A percentile compares a stretch with the other conserved stretches of the same genome.
These are phyloP conservation scores for Artemia sinica DNA, from an alignment of 2,888 invertebrate genomes.

Conservation along the genomic window DNA sequence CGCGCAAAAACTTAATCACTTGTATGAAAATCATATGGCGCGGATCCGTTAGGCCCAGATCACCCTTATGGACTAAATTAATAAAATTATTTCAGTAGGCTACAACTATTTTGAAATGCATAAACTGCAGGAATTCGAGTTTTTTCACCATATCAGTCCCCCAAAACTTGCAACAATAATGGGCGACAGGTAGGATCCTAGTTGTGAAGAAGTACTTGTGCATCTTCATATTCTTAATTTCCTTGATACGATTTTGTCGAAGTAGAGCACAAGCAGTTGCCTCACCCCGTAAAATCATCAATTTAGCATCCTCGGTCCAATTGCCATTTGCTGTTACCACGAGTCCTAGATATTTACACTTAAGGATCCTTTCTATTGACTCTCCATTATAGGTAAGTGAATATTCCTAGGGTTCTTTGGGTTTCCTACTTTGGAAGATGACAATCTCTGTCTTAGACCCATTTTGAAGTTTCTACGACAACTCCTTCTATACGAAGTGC, in stretches of 20 bases:
- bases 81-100: too few relatives aligned
- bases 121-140: too few relatives aligned
- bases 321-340: slow-evolving; percentile 10
- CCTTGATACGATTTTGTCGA: neutral
- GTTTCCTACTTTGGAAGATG: too few relatives aligned
- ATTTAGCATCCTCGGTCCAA: neutral
- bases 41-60: too few relatives aligned
- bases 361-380: neutral
- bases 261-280: slow-evolving; percentile 11
- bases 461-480: too few relatives aligned
- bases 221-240: slow-evolving; percentile 6
- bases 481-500: too few relatives aligned
- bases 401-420: too few relatives aligned
- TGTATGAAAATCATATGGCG: too few relatives aligned
- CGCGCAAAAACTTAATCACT: too few relatives aligned
- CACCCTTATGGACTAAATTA: too few relatives aligned
- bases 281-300: neutral
- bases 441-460: slow-evolving; percentile 3
- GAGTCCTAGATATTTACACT: slow-evolving; percentile 2
- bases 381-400: slow-evolving; percentile 1
- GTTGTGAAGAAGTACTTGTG: slow-evolving; percentile 1
- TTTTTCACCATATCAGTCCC: neutral
- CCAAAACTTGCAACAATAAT: neutral
- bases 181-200: neutral
- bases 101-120: too few relatives aligned